These are phyloP conservation scores for Eclectus roratus DNA, from an alignment of 2,113 vertebrate species.

Conservation along the genomic window DNA sequence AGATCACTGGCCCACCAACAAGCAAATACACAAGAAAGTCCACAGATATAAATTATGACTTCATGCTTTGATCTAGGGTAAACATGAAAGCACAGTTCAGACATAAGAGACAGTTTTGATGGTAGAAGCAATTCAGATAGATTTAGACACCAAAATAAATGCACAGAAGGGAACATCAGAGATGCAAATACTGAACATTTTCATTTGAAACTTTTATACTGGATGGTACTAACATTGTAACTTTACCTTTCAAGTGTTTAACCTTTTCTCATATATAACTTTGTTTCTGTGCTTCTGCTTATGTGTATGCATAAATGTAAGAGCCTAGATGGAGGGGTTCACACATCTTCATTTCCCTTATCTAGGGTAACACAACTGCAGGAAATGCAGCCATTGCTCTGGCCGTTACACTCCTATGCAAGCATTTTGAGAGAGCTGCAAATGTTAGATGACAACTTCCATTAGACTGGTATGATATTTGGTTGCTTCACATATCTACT, in stretches of 20 bases:
- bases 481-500: background rate
- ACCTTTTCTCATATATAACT: background rate
- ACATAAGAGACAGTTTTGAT: background rate
- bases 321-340: background rate
- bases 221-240: background rate
- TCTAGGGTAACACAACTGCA: background rate
- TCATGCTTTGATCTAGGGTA: background rate
- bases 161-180: background rate
- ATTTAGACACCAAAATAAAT: background rate
- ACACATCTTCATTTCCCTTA: background rate
- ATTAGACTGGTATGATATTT: background rate
- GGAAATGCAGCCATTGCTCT: background rate
- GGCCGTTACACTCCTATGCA: background rate
- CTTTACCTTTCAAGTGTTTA: background rate
- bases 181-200: background rate
- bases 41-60: background rate
- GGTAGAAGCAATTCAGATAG: background rate
- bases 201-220: background rate
- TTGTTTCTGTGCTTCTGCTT: background rate
- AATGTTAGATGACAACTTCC: background rate
- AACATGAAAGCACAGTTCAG: background rate
- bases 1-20: background rate
- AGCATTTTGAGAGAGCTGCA: background rate
- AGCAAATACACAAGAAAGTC: slow-evolving; percentile 1
- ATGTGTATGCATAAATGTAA: background rate